Evolutionary conservation across 2,113 vertebrate genomes (phyloP).

Genomic region (Lepisosteus osseus): DNA sequence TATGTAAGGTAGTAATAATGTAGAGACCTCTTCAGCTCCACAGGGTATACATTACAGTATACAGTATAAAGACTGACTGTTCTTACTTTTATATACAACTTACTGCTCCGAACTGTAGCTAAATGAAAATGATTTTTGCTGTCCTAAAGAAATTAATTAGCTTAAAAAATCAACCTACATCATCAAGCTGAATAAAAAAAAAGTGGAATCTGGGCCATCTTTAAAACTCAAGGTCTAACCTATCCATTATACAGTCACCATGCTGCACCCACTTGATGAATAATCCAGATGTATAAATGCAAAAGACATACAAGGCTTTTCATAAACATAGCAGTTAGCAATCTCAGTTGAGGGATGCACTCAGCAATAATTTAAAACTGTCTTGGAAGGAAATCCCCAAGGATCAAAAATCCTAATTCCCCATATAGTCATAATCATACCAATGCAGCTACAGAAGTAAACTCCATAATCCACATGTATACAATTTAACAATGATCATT

Average conservation of each 20-base stretch:
- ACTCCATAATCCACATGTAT: not conserved
- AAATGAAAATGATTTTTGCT: constrained; percentile 1
- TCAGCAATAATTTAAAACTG: not conserved
- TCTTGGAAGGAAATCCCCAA: not conserved
- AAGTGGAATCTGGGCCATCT: constrained; percentile 7
- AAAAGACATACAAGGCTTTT: not conserved
- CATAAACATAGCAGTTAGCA: not conserved
- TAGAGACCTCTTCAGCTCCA: not conserved
- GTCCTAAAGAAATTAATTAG: constrained; percentile 11
- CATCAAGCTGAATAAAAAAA: not conserved
- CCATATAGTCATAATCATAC: too few relatives aligned
- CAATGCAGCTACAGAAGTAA: not conserved
- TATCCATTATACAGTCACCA: constrained; percentile 17
- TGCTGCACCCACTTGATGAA: constrained; percentile 5
- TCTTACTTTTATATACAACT: not conserved
- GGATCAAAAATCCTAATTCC: not conserved
- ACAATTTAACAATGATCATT: not conserved
- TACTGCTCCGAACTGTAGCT: not conserved
- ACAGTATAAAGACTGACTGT: not conserved
- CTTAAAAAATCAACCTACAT: constrained; percentile 2
- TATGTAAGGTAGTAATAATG: not conserved
- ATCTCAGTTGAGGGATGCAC: not conserved
- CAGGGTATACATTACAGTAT: not conserved
- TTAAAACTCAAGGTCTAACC: not conserved
- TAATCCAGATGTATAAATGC: constrained; percentile 1